Percentiles rank a stretch among this genome's conserved stretches.
Evolutionary conservation across 1,140 invertebrate genomes (phyloP).

Genomic region (Drosophila sulfurigaster): DNA sequence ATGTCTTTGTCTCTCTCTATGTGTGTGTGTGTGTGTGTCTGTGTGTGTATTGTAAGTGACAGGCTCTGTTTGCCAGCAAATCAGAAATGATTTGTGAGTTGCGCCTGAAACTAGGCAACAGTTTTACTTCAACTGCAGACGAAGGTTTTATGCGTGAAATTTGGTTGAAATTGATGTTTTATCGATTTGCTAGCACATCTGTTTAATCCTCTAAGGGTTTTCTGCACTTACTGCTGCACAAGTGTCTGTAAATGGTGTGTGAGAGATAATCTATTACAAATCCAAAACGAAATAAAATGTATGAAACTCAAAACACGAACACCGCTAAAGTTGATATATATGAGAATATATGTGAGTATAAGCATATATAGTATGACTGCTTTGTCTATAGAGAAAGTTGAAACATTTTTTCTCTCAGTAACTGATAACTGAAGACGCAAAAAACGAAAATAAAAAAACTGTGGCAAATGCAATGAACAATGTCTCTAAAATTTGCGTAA

Average conservation of each 20-base stretch:
- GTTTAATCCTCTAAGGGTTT: slow-evolving; percentile 18
- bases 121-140: slow-evolving; percentile 21
- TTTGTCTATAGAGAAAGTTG: slow-evolving; percentile 21
- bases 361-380: slow-evolving; percentile 37
- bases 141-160: not conserved
- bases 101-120: slow-evolving; percentile 37
- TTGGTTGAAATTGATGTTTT: slow-evolving; percentile 36
- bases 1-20: not conserved
- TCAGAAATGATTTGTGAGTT: slow-evolving; percentile 17
- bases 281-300: slow-evolving; percentile 5
- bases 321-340: slow-evolving; percentile 33
- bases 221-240: slow-evolving; percentile 15
- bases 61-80: slow-evolving; percentile 18
- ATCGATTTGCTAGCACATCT: slow-evolving; percentile 29
- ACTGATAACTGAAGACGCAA: slow-evolving; percentile 19
- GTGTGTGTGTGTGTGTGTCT: not conserved
- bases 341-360: slow-evolving; percentile 32
- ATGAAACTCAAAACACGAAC: slow-evolving; percentile 24
- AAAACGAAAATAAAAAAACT: not conserved
- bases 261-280: slow-evolving; percentile 22
- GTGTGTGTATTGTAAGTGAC: slow-evolving; percentile 4
- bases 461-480: slow-evolving; percentile 41
- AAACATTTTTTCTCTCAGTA: slow-evolving; percentile 15
- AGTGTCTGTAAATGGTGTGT: slow-evolving; percentile 6
- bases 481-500: slow-evolving; percentile 46